These are phyloP conservation scores for Oncorhynchus gorbuscha DNA, from an alignment of 2,113 vertebrate genomes.

Conservation along the genomic window DNA sequence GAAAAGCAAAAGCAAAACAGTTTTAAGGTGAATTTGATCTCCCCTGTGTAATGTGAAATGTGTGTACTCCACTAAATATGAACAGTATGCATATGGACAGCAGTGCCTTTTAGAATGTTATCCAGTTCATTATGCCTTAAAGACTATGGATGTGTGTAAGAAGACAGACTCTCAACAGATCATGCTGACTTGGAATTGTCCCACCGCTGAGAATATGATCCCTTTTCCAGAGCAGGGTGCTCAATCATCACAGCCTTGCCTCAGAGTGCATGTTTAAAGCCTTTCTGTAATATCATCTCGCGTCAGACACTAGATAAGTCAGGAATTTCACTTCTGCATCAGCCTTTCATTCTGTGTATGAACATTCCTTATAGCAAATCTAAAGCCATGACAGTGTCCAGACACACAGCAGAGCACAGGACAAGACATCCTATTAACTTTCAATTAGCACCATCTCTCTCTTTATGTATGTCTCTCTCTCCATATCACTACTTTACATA, in stretches of 20 bases:
- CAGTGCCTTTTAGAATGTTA: too few species aligned
- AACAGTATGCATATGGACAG: too few species aligned
- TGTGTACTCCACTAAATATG: too few species aligned
- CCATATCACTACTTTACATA: conserved; percentile 61
- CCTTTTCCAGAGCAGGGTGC: too few species aligned
- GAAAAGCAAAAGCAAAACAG: conserved; percentile 27
- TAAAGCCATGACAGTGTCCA: conserved; percentile 59
- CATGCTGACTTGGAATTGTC: too few species aligned
- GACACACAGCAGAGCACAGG: conserved; percentile 45
- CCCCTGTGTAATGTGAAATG: too few species aligned
- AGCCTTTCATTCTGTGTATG: conserved; percentile 44
- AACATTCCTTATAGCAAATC: conserved; percentile 54
- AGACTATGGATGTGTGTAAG: too few species aligned
- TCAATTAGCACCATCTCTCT: conserved; percentile 65
- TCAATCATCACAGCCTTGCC: too few species aligned
- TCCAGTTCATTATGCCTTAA: too few species aligned
- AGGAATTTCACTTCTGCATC: conserved; percentile 36
- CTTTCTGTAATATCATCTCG: conserved; percentile 24
- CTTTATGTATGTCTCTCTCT: neutral
- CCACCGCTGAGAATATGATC: too few species aligned
- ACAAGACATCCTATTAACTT: conserved; percentile 48
- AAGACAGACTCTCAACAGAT: too few species aligned
- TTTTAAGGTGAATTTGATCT: too few species aligned
- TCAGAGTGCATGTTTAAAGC: neutral
- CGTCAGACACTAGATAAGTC: conserved; percentile 43